These are phyloP conservation scores for Pseudopleuronectes americanus DNA, from an alignment of 2,797 vertebrate genomes.

Conservation along the genomic window DNA sequence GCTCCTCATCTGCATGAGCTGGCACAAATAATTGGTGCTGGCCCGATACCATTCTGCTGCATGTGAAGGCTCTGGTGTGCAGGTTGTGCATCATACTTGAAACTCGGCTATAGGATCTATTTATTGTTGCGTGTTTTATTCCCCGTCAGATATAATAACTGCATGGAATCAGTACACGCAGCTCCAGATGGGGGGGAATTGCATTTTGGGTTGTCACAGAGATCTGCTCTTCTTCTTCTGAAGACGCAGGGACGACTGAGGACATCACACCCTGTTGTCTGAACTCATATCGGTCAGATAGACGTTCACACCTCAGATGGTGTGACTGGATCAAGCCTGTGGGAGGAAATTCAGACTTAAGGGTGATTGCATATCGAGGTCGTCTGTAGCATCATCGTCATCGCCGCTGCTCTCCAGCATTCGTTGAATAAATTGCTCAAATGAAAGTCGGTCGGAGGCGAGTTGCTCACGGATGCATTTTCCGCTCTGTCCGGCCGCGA, in stretches of 20 bases:
- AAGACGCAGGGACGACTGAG: slow-evolving; percentile 2
- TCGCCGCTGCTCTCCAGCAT: neutral
- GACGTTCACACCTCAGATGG: slow-evolving; percentile 1
- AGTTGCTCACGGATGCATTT: slow-evolving; percentile 1
- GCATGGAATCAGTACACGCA: neutral
- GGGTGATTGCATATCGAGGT: neutral
- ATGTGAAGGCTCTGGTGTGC: neutral
- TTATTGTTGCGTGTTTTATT: neutral
- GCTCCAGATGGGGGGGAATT: slow-evolving; percentile 32
- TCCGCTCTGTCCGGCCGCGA: too few relatives aligned
- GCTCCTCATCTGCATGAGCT: slow-evolving; percentile 16
- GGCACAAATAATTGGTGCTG: neutral
- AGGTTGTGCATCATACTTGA: slow-evolving; percentile 1
- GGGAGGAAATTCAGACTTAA: neutral
- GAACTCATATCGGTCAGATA: slow-evolving; percentile 8
- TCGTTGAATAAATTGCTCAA: slow-evolving; percentile 9
- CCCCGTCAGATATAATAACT: slow-evolving; percentile 6
- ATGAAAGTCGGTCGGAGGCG: neutral
- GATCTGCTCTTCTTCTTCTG: slow-evolving; percentile 6
- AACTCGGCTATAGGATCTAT: neutral
- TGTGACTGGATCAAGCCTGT: slow-evolving; percentile 5
- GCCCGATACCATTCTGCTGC: neutral
- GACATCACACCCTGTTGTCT: neutral
- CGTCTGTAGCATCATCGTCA: slow-evolving; percentile 1
- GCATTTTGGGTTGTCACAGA: neutral